Percentiles rank a stretch among this genome's conserved stretches.
These are phyloP conservation scores for Alauda arvensis DNA, from an alignment of 2,797 vertebrate species.

Conservation along the genomic window DNA sequence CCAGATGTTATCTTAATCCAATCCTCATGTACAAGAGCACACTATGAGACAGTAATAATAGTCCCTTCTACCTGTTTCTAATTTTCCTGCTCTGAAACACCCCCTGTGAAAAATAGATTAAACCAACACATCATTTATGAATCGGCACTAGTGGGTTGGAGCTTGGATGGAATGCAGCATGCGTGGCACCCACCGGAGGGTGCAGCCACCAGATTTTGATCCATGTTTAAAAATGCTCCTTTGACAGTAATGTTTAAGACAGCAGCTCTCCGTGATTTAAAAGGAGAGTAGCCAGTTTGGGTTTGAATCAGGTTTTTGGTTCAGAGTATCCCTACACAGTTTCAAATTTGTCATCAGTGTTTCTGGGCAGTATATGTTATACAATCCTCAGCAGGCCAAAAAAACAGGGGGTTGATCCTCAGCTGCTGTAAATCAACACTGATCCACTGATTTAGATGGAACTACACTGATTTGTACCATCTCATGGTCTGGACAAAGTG, in stretches of 20 bases:
- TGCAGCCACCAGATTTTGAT: conserved; percentile 50
- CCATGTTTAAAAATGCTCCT: conserved; percentile 53
- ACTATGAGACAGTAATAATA: conserved; percentile 76
- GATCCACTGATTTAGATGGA: conserved; percentile 63
- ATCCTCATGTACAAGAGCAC: conserved; percentile 80
- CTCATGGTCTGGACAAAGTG: conserved; percentile 55
- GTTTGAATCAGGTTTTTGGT: conserved; percentile 55
- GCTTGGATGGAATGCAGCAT: conserved; percentile 56
- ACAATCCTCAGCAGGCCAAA: conserved; percentile 46
- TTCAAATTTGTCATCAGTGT: conserved; percentile 64
- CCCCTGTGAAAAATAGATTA: conserved; percentile 82
- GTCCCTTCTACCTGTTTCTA: conserved; percentile 79
- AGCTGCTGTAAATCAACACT: conserved; percentile 62
- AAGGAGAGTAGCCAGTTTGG: conserved; percentile 62
- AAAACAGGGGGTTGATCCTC: conserved; percentile 44
- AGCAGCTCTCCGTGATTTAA: conserved; percentile 59
- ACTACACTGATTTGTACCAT: conserved; percentile 62
- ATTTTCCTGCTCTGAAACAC: conserved; percentile 78
- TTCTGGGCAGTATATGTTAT: conserved; percentile 38
- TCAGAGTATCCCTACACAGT: conserved; percentile 43
- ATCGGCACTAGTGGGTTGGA: conserved; percentile 51
- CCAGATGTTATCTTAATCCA: conserved; percentile 84
- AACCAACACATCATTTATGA: conserved; percentile 77
- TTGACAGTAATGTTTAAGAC: conserved; percentile 67
- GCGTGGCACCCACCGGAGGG: conserved; percentile 41